Conservation (phyloP, 2,888 invertebrate genomes). For the Tetragonisca angustula region DNA sequence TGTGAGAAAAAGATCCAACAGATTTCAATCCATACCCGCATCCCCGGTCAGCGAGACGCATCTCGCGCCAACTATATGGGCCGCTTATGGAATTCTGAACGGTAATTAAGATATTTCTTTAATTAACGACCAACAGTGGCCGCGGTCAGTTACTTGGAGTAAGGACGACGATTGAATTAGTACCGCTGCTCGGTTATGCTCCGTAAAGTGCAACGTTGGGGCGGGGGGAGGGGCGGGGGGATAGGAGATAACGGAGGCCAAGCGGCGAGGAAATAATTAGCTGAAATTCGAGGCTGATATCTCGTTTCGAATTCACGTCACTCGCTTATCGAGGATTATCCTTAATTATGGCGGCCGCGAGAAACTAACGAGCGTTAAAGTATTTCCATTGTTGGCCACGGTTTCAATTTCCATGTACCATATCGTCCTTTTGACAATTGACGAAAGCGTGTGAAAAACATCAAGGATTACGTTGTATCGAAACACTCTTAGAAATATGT, state of each 20-base stretch:
- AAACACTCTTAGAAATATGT: no score
- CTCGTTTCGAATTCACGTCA: conserved; percentile 15
- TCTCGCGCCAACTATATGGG: conserved; percentile 43
- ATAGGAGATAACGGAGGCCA: conserved; percentile 43
- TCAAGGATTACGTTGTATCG: neutral
- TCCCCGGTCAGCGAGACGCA: conserved; percentile 17
- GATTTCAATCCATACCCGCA: conserved; percentile 39
- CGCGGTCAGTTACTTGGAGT: conserved; percentile 45
- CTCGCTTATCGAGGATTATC: neutral
- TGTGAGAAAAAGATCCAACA: conserved; percentile 35
- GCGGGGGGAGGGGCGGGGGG: conserved; percentile 39
- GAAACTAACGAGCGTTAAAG: neutral
- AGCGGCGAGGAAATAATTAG: conserved; percentile 49
- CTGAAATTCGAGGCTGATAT: conserved; percentile 27
- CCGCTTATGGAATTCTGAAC: conserved; percentile 74
- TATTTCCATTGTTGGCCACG: neutral
- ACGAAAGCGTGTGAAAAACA: neutral
- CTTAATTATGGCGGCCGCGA: neutral
- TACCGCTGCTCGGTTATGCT: conserved; percentile 70
- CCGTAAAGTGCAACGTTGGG: conserved; percentile 65
- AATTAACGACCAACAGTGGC: conserved; percentile 69
- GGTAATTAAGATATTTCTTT: conserved; percentile 75
- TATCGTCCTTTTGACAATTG: neutral
- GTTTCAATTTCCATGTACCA: neutral
- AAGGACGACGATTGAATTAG: conserved; percentile 72